Conservation (phyloP, 2,797 vertebrate genomes). For the Argya squamiceps region DNA sequence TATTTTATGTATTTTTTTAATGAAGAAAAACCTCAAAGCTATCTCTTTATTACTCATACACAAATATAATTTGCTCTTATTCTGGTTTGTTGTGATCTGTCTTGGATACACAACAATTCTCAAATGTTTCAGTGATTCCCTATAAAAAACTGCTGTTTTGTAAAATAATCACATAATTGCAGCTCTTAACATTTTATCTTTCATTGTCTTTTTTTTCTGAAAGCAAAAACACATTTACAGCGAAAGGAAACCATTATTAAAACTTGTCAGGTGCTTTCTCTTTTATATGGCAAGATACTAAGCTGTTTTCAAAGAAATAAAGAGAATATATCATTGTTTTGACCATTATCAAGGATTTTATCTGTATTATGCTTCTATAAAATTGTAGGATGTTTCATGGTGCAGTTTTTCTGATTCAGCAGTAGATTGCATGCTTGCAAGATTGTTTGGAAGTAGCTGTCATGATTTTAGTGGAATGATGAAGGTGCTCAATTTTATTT, state of each 20-base stretch:
- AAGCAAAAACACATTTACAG: slow-evolving; percentile 52
- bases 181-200: slow-evolving; percentile 45
- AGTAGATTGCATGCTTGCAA: slow-evolving; percentile 6
- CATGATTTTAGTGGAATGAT: slow-evolving; percentile 71
- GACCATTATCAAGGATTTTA: slow-evolving; percentile 41
- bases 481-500: neutral
- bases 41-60: neutral
- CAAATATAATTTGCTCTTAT: neutral
- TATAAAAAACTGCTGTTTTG: neutral
- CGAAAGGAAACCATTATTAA: slow-evolving; percentile 59
- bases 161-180: slow-evolving; percentile 64
- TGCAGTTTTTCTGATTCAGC: slow-evolving; percentile 4
- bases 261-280: slow-evolving; percentile 45
- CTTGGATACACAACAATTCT: neutral
- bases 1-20: neutral
- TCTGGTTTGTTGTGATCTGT: neutral
- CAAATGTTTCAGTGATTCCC: neutral
- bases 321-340: slow-evolving; percentile 58
- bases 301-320: slow-evolving; percentile 49
- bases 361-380: slow-evolving; percentile 22
- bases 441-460: slow-evolving; percentile 37
- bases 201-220: slow-evolving; percentile 24
- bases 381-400: slow-evolving; percentile 23
- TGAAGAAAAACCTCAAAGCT: neutral
- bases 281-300: slow-evolving; percentile 14